Evolutionary conservation across 2,113 vertebrate species (phyloP), one percentile per base, ranked within the genome.

Genomic region (Ammodytes marinus): DNA sequence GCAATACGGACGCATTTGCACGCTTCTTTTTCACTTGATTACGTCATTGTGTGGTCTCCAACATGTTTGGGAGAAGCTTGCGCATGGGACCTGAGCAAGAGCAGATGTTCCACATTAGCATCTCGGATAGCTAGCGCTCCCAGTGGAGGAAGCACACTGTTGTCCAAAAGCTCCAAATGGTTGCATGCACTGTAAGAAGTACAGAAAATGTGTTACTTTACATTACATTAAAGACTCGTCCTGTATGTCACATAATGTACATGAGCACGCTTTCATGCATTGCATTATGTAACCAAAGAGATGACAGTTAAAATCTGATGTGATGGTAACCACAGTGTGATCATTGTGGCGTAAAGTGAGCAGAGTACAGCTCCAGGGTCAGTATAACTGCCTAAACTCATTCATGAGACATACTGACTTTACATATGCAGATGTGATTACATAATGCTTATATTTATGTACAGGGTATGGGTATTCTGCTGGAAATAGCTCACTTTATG

Each of bases 51-150:
- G 77, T 59, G 70, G 77, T 61, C 86, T 74, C 64, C 75, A 83
- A 45, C 49, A 19, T 35, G 68, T 19, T 27, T 1, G 45, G 46
- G 17, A 61, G 55, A 27, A 27, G 27, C 27, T 37, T 43, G 58
- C 69, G 66, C 0, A 55, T 67, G 61, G 63, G 10, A 40, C 63
- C 69, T n/a, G 71, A 67, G 66, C 76, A 17, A 27, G 9, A 66
- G 58, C 86, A 90, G 82, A 84, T 86, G 83, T 84, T 85, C 27
- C 80, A 58, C 52, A 68, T 90, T 82, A 89, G 53, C 53, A 53
- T 77, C 40, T 40, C n/a, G 35, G 46, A 64, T 79, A 45, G 61
- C 77, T 63, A 60, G 69, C 42, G 2, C 15, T 55, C 53, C 63
- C 35, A 53, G 49, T 63, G 71, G 80, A 27, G 45, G 69, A 74